A percentile compares a stretch with the other conserved stretches of the same genome.
Conservation (phyloP, 1,140 invertebrate species). For the Cyrtorhinus lividipennis region DNA sequence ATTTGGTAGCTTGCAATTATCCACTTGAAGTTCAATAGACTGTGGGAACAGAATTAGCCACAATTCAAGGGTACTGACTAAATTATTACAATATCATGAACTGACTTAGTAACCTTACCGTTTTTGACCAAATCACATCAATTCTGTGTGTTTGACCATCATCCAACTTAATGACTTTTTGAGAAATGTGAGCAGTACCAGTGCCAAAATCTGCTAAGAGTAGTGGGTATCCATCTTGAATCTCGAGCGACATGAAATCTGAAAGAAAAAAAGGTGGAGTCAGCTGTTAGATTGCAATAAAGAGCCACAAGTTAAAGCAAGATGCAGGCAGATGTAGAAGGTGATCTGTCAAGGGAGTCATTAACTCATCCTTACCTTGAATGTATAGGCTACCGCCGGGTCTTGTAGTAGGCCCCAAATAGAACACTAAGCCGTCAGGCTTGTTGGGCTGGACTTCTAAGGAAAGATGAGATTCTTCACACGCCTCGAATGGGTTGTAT, state of each 20-base stretch:
- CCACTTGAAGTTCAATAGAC: conserved; percentile 58
- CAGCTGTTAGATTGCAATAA: too few species aligned
- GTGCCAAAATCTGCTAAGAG: conserved; percentile 81
- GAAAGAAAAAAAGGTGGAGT: conserved; percentile 27
- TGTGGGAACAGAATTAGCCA: conserved; percentile 22
- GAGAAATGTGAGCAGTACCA: conserved; percentile 54
- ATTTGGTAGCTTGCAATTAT: conserved; percentile 52
- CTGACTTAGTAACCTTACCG: too few species aligned
- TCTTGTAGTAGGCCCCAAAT: conserved; percentile 64
- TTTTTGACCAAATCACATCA: conserved; percentile 57
- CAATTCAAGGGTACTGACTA: background rate
- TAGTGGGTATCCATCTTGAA: conserved; percentile 67
- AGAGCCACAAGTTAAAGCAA: too few species aligned
- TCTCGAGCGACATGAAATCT: conserved; percentile 85
- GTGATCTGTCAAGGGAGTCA: too few species aligned
- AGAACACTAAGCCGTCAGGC: conserved; percentile 72
- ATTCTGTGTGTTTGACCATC: conserved; percentile 68
- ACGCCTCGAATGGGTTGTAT: conserved; percentile 63
- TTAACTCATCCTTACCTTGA: conserved; percentile 33
- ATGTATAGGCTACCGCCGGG: conserved; percentile 42
- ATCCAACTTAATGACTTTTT: conserved; percentile 54
- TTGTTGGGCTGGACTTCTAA: conserved; percentile 60
- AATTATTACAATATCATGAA: conserved; percentile 1
- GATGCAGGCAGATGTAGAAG: too few species aligned
- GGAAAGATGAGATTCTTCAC: conserved; percentile 58